Percentiles rank a stretch among this genome's conserved stretches.
Evolutionary conservation across 2,113 vertebrate genomes (phyloP).

Genomic region (Channa argus): DNA sequence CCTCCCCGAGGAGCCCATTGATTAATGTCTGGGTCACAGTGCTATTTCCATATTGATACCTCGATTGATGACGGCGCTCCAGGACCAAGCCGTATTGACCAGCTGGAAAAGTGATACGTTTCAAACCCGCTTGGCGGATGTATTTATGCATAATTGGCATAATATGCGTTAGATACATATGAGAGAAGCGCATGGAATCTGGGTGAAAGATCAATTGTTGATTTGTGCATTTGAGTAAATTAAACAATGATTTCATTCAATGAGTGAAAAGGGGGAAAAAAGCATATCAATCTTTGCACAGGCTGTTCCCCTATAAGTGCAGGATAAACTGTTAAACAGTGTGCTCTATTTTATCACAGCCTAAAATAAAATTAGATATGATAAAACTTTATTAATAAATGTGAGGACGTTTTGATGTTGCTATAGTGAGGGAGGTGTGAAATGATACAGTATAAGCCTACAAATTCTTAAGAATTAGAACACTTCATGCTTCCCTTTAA

Average conservation of each 20-base stretch:
- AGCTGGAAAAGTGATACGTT: constrained; percentile 71
- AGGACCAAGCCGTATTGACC: constrained; percentile 81
- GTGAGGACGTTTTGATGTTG: too few species aligned
- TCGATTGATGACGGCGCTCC: constrained; percentile 83
- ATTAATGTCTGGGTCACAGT: constrained; percentile 83
- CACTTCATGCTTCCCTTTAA: too few species aligned
- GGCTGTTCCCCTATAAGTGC: too few species aligned
- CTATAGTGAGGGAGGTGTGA: too few species aligned
- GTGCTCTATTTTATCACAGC: background rate
- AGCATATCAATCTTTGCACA: constrained; percentile 19
- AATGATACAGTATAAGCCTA: too few species aligned
- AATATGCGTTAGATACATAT: constrained; percentile 20
- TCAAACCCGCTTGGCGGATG: constrained; percentile 52
- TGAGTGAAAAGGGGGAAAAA: background rate
- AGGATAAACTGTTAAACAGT: background rate
- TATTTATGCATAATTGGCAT: constrained; percentile 48
- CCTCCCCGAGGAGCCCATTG: constrained; percentile 79
- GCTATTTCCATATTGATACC: constrained; percentile 86
- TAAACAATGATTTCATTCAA: background rate
- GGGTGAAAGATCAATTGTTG: background rate
- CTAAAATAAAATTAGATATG: too few species aligned
- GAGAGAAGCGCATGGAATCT: constrained; percentile 2
- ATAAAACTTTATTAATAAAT: too few species aligned
- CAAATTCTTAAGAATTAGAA: too few species aligned
- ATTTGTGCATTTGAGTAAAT: background rate